These are phyloP conservation scores for Myathropa florea DNA, from an alignment of 2,888 invertebrate genomes.

Conservation along the genomic window DNA sequence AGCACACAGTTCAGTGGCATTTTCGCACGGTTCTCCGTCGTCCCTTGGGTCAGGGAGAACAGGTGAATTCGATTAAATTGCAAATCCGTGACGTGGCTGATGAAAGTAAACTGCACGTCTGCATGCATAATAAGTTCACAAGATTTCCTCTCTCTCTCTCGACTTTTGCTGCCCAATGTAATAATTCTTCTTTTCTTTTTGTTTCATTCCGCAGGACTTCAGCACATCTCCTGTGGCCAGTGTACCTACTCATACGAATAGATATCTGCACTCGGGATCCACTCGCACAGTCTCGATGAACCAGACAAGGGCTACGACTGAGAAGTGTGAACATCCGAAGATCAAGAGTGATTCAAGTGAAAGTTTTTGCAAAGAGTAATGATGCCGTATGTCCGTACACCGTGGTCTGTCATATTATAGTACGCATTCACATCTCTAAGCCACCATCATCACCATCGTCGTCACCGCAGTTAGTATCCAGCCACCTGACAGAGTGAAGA, in stretches of 20 bases:
- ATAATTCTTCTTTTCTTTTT: constrained; percentile 2
- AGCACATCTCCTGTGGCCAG: too few species aligned
- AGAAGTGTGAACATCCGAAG: constrained; percentile 45
- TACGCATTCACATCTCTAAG: constrained; percentile 1
- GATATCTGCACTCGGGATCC: too few species aligned
- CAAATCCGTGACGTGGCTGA: constrained; percentile 11
- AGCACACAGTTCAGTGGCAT: not conserved
- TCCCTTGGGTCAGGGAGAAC: not conserved
- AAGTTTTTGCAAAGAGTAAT: constrained; percentile 12
- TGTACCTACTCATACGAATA: too few species aligned
- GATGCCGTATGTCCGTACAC: constrained; percentile 48
- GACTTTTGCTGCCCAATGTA: constrained; percentile 1
- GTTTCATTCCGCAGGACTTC: not conserved
- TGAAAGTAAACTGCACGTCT: not conserved
- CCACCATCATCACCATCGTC: not conserved
- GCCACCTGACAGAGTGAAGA: not conserved
- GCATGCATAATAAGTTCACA: not conserved
- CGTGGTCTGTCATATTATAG: constrained; percentile 45
- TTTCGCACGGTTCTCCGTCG: not conserved
- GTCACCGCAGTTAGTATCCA: not conserved
- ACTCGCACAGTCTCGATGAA: not conserved
- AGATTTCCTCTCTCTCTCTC: constrained; percentile 6
- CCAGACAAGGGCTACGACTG: constrained; percentile 10
- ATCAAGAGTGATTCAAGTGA: constrained; percentile 9
- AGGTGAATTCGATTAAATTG: constrained; percentile 27